phyloP scores from a whole-genome alignment of 2,888 invertebrate genomes.

The Chrysomela aeneicollis region DNA sequence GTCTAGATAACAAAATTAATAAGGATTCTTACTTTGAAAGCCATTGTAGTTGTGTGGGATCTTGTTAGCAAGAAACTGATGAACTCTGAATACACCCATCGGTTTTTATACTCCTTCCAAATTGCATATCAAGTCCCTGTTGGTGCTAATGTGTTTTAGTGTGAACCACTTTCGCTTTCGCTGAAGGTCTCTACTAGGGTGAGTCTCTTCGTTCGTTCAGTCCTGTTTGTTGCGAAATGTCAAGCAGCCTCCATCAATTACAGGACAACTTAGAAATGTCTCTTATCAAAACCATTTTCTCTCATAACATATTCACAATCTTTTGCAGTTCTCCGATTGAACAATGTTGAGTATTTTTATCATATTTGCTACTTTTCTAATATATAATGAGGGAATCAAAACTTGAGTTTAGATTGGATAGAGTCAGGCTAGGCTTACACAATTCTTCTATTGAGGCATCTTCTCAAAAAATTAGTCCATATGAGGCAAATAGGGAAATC shows the following conservation, averaged over 20 bases:
- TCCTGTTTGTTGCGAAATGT: background rate
- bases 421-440: too few relatives aligned
- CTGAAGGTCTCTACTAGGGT: conserved; percentile 59
- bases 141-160: background rate
- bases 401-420: too few relatives aligned
- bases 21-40: conserved; percentile 52
- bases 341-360: too few relatives aligned
- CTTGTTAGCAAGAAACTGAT: conserved; percentile 50
- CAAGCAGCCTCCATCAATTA: background rate
- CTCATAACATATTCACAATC: too few relatives aligned
- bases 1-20: background rate
- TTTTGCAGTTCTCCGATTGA: too few relatives aligned
- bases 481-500: too few relatives aligned
- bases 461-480: too few relatives aligned
- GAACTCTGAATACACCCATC: conserved; percentile 37
- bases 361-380: too few relatives aligned
- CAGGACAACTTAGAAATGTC: too few relatives aligned
- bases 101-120: conserved; percentile 50
- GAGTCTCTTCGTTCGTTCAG: conserved; percentile 14
- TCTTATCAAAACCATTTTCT: too few relatives aligned
- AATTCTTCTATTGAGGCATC: too few relatives aligned
- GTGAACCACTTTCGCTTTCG: conserved; percentile 53
- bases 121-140: conserved; percentile 38
- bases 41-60: conserved; percentile 48
- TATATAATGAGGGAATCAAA: too few relatives aligned